A percentile compares a stretch with the other conserved stretches of the same genome.
These are phyloP conservation scores for Chrysolina americana DNA, from an alignment of 2,888 invertebrate species.

Conservation along the genomic window DNA sequence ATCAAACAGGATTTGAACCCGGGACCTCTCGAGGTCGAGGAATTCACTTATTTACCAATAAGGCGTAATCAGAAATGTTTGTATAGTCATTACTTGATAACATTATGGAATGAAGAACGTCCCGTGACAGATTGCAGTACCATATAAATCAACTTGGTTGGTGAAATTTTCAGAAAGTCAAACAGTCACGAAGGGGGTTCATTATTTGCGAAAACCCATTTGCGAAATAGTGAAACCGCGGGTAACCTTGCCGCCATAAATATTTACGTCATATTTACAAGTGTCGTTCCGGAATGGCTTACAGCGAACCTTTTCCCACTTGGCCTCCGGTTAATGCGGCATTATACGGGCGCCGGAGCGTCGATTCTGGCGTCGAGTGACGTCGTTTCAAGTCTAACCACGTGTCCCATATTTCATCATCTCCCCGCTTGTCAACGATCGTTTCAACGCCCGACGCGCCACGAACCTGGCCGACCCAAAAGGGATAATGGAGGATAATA, in stretches of 20 bases:
- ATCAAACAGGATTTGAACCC: too few relatives aligned
- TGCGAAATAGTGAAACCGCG: constrained; percentile 31
- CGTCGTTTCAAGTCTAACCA: constrained; percentile 82
- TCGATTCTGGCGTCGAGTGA: constrained; percentile 73
- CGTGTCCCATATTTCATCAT: constrained; percentile 83
- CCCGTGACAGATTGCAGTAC: not conserved
- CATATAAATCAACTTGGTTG: not conserved
- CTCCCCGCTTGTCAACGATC: constrained; percentile 69
- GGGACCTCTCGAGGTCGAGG: too few relatives aligned
- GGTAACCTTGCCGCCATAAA: constrained; percentile 53
- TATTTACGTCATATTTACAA: constrained; percentile 61
- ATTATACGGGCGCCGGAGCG: constrained; percentile 69
- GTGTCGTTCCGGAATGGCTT: constrained; percentile 56
- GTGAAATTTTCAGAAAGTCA: constrained; percentile 31
- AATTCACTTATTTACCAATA: too few relatives aligned
- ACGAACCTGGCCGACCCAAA: constrained; percentile 63
- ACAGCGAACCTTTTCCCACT: constrained; percentile 61
- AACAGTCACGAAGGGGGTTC: constrained; percentile 41
- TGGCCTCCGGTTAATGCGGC: constrained; percentile 64
- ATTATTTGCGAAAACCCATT: constrained; percentile 46
- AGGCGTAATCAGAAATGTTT: not conserved
- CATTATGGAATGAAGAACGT: not conserved
- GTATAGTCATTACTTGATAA: too few relatives aligned
- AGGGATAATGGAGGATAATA: constrained; percentile 69
- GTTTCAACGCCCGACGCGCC: constrained; percentile 35